Evolutionary conservation across 2,888 invertebrate genomes (phyloP).

Genomic region (Yponomeuta sedellus): DNA sequence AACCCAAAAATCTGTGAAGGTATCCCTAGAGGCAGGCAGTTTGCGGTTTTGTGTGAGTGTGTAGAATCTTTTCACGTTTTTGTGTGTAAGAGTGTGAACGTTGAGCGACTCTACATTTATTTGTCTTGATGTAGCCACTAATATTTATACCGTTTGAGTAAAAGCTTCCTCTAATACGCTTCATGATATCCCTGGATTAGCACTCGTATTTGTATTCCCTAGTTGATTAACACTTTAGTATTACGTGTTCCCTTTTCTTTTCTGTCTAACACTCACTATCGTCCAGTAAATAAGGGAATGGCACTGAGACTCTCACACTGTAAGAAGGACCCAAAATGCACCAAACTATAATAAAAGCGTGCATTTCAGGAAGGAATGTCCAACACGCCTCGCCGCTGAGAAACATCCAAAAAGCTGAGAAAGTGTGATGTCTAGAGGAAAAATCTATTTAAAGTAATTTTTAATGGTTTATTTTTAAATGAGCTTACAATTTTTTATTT

Average conservation of each 20-base stretch:
- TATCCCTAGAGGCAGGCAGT: too few species aligned
- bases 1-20: too few species aligned
- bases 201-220: too few species aligned
- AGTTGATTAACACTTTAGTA: neutral
- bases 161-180: too few species aligned
- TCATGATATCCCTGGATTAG: too few species aligned
- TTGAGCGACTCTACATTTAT: too few species aligned
- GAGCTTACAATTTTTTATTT: slow-evolving; percentile 12
- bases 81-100: too few species aligned
- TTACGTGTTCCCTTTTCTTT: neutral
- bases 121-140: too few species aligned
- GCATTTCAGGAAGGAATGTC: slow-evolving; percentile 68
- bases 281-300: neutral
- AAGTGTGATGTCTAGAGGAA: neutral
- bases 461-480: neutral
- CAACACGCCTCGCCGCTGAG: slow-evolving; percentile 40
- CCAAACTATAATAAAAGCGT: neutral
- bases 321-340: neutral
- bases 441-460: neutral
- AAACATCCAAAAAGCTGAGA: slow-evolving; percentile 2
- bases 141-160: too few species aligned
- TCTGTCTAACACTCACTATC: neutral
- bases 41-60: too few species aligned
- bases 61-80: too few species aligned
- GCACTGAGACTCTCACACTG: neutral